Evolutionary conservation across 2,888 invertebrate species (phyloP).

Genomic region (Mechanitis mazaeus): DNA sequence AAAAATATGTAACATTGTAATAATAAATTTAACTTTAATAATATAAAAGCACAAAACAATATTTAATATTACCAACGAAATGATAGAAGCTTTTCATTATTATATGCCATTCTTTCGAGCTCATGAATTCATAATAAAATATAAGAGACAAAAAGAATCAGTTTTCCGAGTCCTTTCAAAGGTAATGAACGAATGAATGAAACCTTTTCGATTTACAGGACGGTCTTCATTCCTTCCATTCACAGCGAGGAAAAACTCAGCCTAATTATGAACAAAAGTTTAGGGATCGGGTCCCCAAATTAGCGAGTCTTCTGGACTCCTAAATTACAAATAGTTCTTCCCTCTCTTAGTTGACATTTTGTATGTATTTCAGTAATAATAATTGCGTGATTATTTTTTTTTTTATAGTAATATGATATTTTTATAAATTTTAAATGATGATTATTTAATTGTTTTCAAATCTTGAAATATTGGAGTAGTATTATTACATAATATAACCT

Average conservation of each 20-base stretch:
- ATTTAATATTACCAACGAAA: background rate
- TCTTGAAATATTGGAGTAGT: too few species aligned
- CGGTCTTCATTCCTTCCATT: conserved; percentile 37
- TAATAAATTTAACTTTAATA: background rate
- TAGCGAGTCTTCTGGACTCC: conserved; percentile 25
- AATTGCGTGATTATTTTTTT: background rate
- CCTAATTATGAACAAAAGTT: conserved; percentile 58
- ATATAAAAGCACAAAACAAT: background rate
- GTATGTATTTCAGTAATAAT: background rate
- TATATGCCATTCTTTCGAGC: conserved; percentile 7
- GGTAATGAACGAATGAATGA: conserved; percentile 35
- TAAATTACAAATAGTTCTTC: conserved; percentile 5
- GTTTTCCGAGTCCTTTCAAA: conserved; percentile 19
- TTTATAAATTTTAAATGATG: too few species aligned
- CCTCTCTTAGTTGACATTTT: background rate
- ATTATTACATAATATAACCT: too few species aligned
- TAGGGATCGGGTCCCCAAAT: conserved; percentile 40
- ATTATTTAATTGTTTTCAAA: too few species aligned
- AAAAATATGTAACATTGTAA: conserved; percentile 2
- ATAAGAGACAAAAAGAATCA: conserved; percentile 8
- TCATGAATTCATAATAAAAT: conserved; percentile 8
- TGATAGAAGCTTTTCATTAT: conserved; percentile 6
- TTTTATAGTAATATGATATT: too few species aligned
- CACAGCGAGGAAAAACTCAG: conserved; percentile 45
- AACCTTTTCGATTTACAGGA: conserved; percentile 45